phyloP scores from a whole-genome alignment of 2,113 vertebrate genomes.

The Leptodactylus fuscus region DNA sequence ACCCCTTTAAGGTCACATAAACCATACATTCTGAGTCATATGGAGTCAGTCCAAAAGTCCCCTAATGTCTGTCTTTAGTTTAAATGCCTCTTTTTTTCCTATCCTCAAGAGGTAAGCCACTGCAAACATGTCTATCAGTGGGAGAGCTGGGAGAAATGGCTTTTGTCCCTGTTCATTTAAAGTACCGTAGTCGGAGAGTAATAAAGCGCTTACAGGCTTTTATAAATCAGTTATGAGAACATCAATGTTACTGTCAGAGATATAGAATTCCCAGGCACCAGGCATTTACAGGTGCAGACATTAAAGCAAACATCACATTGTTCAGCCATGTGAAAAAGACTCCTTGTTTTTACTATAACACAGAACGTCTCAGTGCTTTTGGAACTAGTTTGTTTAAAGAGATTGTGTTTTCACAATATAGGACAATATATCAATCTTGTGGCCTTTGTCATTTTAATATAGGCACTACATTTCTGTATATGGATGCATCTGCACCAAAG shows the following conservation, averaged over 20 bases:
- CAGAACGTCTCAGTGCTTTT: slow-evolving; percentile 3
- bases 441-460: slow-evolving; percentile 5
- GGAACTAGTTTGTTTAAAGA: slow-evolving; percentile 14
- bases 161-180: no score
- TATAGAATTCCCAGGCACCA: not conserved
- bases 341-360: slow-evolving; percentile 46
- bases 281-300: slow-evolving; percentile 34
- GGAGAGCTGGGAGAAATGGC: no score
- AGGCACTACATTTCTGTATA: not conserved
- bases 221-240: not conserved
- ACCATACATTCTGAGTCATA: no score
- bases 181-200: no score
- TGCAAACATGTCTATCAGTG: no score
- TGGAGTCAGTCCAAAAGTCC: no score
- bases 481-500: not conserved
- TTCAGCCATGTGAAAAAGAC: slow-evolving; percentile 38
- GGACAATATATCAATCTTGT: slow-evolving; percentile 1
- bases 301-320: slow-evolving; percentile 34
- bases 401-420: slow-evolving; percentile 18
- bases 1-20: no score
- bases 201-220: no score
- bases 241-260: not conserved
- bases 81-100: no score
- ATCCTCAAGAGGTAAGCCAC: no score
- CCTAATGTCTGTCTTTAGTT: no score